Evolutionary conservation across 2,113 vertebrate genomes (phyloP).

Genomic region (Campylorhamphus procurvoides): DNA sequence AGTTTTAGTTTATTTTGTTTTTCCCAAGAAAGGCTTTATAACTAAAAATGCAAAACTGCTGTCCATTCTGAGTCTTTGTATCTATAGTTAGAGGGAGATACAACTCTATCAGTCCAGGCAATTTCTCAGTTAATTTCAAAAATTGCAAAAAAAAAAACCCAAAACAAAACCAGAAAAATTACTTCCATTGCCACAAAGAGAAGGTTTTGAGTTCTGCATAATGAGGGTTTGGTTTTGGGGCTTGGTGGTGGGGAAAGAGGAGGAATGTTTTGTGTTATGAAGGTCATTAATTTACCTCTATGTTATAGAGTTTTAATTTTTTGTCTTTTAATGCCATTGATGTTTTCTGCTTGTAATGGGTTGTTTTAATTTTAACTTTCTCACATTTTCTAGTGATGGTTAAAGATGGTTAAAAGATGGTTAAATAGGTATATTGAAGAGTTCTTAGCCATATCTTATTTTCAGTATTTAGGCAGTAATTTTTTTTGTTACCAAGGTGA

Average conservation of each 20-base stretch:
- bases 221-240: not conserved
- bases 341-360: not conserved
- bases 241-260: not conserved
- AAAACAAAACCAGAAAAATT: not conserved
- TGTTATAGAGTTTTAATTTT: not conserved
- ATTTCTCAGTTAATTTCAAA: constrained; percentile 2
- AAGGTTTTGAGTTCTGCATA: not conserved
- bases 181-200: not conserved
- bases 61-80: not conserved
- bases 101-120: not conserved
- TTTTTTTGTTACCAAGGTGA: not conserved
- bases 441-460: not conserved
- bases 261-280: not conserved
- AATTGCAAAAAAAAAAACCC: not conserved
- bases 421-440: not conserved
- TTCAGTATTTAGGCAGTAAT: not conserved
- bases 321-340: not conserved
- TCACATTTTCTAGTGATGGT: not conserved
- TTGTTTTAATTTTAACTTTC: not conserved
- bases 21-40: not conserved
- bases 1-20: not conserved
- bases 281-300: not conserved
- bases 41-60: not conserved
- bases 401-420: not conserved
- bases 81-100: not conserved